Evolutionary conservation across 2,113 vertebrate genomes (phyloP).

Genomic region (Ellobius talpinus): DNA sequence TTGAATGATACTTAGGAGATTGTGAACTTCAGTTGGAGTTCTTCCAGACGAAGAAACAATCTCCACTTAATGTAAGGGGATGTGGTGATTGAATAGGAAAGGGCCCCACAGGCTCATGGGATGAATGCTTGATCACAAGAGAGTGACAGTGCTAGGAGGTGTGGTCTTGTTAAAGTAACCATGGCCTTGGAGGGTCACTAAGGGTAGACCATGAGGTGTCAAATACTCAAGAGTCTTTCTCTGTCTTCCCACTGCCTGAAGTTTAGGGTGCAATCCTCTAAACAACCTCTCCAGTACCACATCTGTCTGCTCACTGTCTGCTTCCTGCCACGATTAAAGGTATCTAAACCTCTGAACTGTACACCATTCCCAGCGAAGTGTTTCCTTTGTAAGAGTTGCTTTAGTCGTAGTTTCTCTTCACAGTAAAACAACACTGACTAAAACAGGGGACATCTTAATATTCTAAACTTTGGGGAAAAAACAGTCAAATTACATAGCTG

Average conservation of each 20-base stretch:
- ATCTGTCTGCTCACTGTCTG: neutral
- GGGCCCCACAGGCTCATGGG: neutral
- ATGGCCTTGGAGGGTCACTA: neutral
- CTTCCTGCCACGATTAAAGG: neutral
- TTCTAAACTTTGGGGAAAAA: neutral
- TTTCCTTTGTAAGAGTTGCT: too few species aligned
- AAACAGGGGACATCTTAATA: neutral
- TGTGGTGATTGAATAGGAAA: neutral
- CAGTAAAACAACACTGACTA: neutral
- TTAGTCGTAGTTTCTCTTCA: too few species aligned
- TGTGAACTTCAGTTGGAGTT: neutral
- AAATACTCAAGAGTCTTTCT: neutral
- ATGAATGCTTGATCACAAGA: neutral
- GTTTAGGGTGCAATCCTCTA: neutral
- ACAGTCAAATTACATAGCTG: neutral
- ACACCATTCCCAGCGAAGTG: too few species aligned
- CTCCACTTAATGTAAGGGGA: neutral
- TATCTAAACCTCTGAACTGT: neutral
- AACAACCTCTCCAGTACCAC: neutral
- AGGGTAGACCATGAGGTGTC: neutral
- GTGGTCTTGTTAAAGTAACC: too few species aligned
- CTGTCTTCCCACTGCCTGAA: neutral
- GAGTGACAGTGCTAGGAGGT: too few species aligned
- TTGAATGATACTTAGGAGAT: neutral
- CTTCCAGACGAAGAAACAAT: neutral